Conservation (phyloP, 2,888 invertebrate species). For the Agrochola macilenta region DNA sequence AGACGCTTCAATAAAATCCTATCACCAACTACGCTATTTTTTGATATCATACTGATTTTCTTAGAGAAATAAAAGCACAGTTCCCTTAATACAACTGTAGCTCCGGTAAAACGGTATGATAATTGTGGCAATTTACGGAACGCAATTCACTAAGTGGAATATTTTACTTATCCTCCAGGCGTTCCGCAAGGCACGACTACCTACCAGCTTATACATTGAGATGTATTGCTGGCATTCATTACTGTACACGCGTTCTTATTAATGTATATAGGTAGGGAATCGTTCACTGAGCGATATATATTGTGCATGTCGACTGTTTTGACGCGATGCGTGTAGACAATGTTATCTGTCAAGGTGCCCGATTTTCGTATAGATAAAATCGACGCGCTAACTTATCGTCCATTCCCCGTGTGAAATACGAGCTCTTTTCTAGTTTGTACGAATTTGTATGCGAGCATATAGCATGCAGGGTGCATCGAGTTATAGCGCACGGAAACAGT, state of each 20-base stretch:
- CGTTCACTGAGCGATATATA: slow-evolving; percentile 55
- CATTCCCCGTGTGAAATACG: slow-evolving; percentile 70
- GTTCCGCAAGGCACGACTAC: slow-evolving; percentile 83
- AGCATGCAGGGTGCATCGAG: slow-evolving; percentile 78
- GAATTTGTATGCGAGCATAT: slow-evolving; percentile 68
- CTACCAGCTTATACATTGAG: slow-evolving; percentile 82
- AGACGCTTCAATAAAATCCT: slow-evolving; percentile 63
- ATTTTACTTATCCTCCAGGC: slow-evolving; percentile 86
- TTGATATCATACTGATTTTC: slow-evolving; percentile 59
- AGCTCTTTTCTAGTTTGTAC: slow-evolving; percentile 69
- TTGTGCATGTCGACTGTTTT: slow-evolving; percentile 34
- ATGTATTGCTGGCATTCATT: slow-evolving; percentile 84
- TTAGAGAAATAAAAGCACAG: slow-evolving; percentile 56
- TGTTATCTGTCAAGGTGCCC: slow-evolving; percentile 73
- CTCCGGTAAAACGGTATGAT: slow-evolving; percentile 78
- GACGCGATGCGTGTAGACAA: slow-evolving; percentile 41
- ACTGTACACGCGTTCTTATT: slow-evolving; percentile 73
- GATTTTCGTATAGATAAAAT: slow-evolving; percentile 59
- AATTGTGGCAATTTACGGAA: slow-evolving; percentile 82
- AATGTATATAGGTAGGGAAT: slow-evolving; percentile 63
- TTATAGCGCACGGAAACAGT: slow-evolving; percentile 90
- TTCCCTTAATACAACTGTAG: slow-evolving; percentile 56
- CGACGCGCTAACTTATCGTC: slow-evolving; percentile 57
- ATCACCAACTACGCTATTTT: slow-evolving; percentile 54
- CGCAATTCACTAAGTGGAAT: slow-evolving; percentile 87